phyloP scores from a whole-genome alignment of 2,888 invertebrate genomes.

The Oegoconia quadripuncta region DNA sequence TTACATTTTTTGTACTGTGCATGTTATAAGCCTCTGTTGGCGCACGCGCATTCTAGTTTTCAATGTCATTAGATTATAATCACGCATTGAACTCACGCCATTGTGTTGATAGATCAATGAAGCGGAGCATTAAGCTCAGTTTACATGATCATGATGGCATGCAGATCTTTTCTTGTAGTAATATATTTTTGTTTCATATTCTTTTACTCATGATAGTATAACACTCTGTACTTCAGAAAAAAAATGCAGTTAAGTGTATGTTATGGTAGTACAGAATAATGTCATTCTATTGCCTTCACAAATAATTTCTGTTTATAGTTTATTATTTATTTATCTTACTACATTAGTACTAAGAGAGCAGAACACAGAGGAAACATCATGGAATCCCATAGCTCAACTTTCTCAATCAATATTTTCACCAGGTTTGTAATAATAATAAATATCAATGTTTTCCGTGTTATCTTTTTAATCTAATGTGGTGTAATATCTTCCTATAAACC shows the following conservation, averaged over 20 bases:
- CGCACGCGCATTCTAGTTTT: slow-evolving; percentile 15
- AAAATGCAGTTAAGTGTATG: no score
- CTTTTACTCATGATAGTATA: neutral
- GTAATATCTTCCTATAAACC: no score
- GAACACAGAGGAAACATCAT: slow-evolving; percentile 42
- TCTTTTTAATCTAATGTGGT: neutral
- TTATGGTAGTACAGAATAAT: no score
- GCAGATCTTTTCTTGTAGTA: neutral
- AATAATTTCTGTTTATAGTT: neutral
- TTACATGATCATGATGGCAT: no score
- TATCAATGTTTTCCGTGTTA: slow-evolving; percentile 15
- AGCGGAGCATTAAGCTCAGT: no score
- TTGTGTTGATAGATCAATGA: slow-evolving; percentile 21
- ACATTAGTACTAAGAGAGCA: slow-evolving; percentile 49
- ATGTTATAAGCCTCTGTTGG: slow-evolving; percentile 9
- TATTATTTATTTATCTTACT: slow-evolving; percentile 20
- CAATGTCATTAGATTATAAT: slow-evolving; percentile 28
- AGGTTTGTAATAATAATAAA: slow-evolving; percentile 51
- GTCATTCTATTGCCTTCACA: no score
- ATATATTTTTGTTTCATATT: neutral
- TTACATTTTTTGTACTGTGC: slow-evolving; percentile 22
- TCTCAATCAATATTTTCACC: slow-evolving; percentile 48
- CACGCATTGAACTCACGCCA: slow-evolving; percentile 24
- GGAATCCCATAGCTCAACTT: slow-evolving; percentile 59
- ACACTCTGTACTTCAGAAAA: no score